Base-by-base conservation (phyloP, 2,888 invertebrate species). In the Drosophila maculinotata region DNA sequence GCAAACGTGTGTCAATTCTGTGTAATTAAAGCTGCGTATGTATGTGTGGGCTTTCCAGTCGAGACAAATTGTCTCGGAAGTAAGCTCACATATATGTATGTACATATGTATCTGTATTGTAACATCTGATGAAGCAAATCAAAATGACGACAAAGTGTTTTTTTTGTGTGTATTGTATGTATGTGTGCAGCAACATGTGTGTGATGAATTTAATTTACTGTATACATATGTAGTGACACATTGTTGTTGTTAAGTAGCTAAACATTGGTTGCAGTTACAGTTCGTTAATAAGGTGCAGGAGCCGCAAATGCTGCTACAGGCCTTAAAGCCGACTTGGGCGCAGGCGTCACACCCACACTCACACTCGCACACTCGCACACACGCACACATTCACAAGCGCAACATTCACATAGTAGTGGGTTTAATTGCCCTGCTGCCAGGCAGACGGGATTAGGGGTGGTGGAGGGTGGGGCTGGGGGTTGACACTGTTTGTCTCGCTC, bases 371-470 rank as follows among this genome's bases (percentile, higher is more conserved):
- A n/a, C 14, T 9, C 36, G 14, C 23, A n/a, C 15, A 35, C 26
- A 38, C 23, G 53, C 28, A 47, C 25, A 15, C 33, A 31, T 12
- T 1, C 45, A 23, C 31, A 26, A 41, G 14, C 38, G 28, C 20
- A 54, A 41, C 44, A 36, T 45, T 25, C 42, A 20, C 45, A 45
- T 20, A 30, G 52, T 39, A 58, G 63, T 45, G 87, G 49, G 58
- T 76, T 86, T 81, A 88, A 81, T 88, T 81, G 83, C 80, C 60
- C 30, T 53, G 54, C 72, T 64, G 56, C 64, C 64, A 74, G 63
- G 67, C 31, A 14, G 17, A 12, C 58, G 35, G 17, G 14, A 2
- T 20, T 14, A 10, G 47, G 20, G 20, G 12, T 9, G 9, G 26
- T 8, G 25, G 2, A 1, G 15, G 10, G 30, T 1, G n/a, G n/a